Evolutionary conservation across 2,797 vertebrate genomes (phyloP).

Genomic region (Remorina albescens): DNA sequence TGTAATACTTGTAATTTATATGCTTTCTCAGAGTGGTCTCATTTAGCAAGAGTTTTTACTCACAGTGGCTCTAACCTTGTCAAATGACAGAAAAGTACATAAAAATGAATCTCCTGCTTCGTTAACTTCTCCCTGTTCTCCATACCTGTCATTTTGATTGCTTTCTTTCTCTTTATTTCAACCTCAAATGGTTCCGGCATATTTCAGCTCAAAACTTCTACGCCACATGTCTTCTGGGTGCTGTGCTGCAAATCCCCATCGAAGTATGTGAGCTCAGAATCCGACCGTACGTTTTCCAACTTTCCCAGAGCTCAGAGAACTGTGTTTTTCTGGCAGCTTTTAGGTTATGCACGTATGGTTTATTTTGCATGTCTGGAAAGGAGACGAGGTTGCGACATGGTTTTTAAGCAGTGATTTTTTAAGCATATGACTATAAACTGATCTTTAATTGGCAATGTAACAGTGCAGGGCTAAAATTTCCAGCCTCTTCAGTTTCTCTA

Average conservation of each 20-base stretch:
- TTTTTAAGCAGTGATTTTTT: conserved; percentile 29
- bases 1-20: not conserved
- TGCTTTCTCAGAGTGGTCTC: conserved; percentile 2
- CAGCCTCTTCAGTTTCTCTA: not conserved
- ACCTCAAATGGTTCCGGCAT: conserved; percentile 41
- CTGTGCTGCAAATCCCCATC: conserved; percentile 49
- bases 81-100: conserved; percentile 31
- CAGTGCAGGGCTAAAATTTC: conserved; percentile 39
- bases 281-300: conserved; percentile 14
- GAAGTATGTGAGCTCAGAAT: conserved; percentile 49
- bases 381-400: conserved; percentile 47
- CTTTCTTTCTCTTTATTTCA: conserved; percentile 20
- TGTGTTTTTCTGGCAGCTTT: conserved; percentile 33
- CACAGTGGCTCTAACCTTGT: conserved; percentile 10
- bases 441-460: conserved; percentile 7
- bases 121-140: conserved; percentile 15
- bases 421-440: conserved; percentile 40
- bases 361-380: conserved; percentile 59
- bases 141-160: not conserved
- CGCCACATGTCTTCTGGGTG: conserved; percentile 53
- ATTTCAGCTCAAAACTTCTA: conserved; percentile 42
- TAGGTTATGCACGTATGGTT: conserved; percentile 44
- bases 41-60: conserved; percentile 1
- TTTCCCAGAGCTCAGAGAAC: conserved; percentile 37
- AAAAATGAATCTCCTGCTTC: not conserved